These are phyloP conservation scores for Sinopyrophorus schimmeli DNA, from an alignment of 2,888 invertebrate species.

Conservation along the genomic window DNA sequence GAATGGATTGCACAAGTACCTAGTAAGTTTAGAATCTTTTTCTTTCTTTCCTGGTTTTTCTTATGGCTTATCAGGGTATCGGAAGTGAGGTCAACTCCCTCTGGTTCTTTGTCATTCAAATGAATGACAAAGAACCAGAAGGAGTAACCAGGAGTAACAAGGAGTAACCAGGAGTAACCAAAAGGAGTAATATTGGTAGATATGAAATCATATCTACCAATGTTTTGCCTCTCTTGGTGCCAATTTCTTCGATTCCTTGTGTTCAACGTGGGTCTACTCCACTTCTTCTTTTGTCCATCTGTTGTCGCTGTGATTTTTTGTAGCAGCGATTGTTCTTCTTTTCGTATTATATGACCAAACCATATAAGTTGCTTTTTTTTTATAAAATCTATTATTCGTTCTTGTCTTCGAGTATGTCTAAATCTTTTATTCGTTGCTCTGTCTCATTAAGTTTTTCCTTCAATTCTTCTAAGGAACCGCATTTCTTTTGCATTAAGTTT, in stretches of 20 bases:
- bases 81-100: too few species aligned
- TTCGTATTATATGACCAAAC: background rate
- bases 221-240: background rate
- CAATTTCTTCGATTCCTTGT: too few species aligned
- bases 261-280: background rate
- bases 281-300: background rate
- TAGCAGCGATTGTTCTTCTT: slow-evolving; percentile 4
- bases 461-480: slow-evolving; percentile 1
- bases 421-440: background rate
- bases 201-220: background rate
- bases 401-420: slow-evolving; percentile 1
- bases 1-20: too few species aligned
- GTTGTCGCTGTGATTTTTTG: background rate
- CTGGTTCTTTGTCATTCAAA: too few species aligned
- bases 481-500: too few species aligned
- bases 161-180: too few species aligned
- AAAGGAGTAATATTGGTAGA: too few species aligned
- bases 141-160: too few species aligned
- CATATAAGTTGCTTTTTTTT: background rate
- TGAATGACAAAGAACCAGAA: too few species aligned
- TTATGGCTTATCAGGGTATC: too few species aligned
- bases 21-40: too few species aligned
- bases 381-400: slow-evolving; percentile 2
- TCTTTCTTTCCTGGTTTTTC: too few species aligned
- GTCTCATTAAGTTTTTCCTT: background rate